Evolutionary conservation across 1,140 invertebrate species (phyloP).

Genomic region (Streblospio benedicti): DNA sequence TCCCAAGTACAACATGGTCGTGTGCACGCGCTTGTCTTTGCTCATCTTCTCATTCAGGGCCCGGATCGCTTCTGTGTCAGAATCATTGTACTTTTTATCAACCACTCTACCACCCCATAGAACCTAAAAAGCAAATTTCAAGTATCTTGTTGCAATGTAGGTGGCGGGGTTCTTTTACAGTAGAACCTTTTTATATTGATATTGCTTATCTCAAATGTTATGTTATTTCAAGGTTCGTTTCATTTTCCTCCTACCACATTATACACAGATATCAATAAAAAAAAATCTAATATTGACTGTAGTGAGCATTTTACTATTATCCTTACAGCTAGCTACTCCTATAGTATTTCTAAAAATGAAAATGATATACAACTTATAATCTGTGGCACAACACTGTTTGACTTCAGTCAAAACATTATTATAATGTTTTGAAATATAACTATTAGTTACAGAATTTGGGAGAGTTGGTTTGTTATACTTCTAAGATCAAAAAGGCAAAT

Average conservation of each 20-base stretch:
- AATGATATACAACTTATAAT: background rate
- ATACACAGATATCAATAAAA: background rate
- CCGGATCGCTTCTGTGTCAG: background rate
- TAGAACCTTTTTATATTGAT: too few species aligned
- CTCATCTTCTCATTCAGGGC: slow-evolving; percentile 7
- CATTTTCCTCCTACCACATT: background rate
- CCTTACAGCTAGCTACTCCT: too few species aligned
- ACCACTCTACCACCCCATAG: slow-evolving; percentile 10
- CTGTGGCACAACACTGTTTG: background rate
- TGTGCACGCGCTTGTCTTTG: slow-evolving; percentile 9
- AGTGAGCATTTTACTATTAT: background rate
- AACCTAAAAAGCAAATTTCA: background rate
- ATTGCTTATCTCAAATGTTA: too few species aligned
- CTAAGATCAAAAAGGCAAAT: background rate
- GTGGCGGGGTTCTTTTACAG: too few species aligned
- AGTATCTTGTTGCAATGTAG: too few species aligned
- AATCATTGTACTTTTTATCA: background rate
- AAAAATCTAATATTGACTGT: background rate
- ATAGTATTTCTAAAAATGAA: background rate
- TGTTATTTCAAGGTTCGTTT: too few species aligned
- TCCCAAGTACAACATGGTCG: slow-evolving; percentile 8
- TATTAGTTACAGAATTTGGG: background rate
- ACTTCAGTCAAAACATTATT: background rate
- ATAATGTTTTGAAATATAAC: background rate
- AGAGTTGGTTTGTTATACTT: background rate